phyloP scores from a whole-genome alignment of 2,888 invertebrate genomes.

The Taphrorychus bicolor region DNA sequence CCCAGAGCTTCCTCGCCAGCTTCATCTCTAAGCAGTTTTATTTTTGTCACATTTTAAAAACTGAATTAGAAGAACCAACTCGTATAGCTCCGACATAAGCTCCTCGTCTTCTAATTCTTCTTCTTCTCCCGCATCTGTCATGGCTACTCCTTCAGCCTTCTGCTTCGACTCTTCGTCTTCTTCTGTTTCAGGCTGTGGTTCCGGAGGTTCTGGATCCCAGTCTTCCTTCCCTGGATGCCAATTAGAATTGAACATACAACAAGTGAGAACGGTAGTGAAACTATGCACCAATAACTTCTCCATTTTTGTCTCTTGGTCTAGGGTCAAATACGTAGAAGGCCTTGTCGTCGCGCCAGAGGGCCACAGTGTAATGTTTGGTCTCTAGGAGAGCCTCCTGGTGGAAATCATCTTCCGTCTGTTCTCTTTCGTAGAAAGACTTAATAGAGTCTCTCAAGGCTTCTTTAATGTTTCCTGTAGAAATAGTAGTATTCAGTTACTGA shows the following conservation, averaged over 20 bases:
- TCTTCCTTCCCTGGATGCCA: slow-evolving; percentile 52
- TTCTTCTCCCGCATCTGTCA: slow-evolving; percentile 23
- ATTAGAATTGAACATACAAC: too few species aligned
- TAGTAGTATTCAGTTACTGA: too few species aligned
- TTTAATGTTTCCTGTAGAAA: slow-evolving; percentile 43
- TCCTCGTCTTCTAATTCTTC: slow-evolving; percentile 11
- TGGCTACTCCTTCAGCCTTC: slow-evolving; percentile 17
- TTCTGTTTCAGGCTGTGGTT: slow-evolving; percentile 22
- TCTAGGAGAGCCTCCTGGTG: slow-evolving; percentile 49
- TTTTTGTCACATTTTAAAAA: not conserved
- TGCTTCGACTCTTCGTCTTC: slow-evolving; percentile 23
- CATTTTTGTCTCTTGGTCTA: slow-evolving; percentile 52
- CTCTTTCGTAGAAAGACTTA: slow-evolving; percentile 38
- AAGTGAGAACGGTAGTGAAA: not conserved
- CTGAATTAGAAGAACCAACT: not conserved
- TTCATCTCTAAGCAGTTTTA: slow-evolving; percentile 9
- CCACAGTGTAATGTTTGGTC: slow-evolving; percentile 50
- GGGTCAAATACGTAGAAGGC: slow-evolving; percentile 56
- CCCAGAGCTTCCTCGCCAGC: too few species aligned
- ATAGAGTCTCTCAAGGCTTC: slow-evolving; percentile 44
- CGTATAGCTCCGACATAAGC: slow-evolving; percentile 9
- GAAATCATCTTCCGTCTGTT: slow-evolving; percentile 37
- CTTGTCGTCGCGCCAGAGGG: slow-evolving; percentile 54
- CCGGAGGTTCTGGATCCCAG: slow-evolving; percentile 46
- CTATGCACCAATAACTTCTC: slow-evolving; percentile 52